Conservation (phyloP, 2,888 invertebrate genomes). For the Chrysina gloriosa region DNA sequence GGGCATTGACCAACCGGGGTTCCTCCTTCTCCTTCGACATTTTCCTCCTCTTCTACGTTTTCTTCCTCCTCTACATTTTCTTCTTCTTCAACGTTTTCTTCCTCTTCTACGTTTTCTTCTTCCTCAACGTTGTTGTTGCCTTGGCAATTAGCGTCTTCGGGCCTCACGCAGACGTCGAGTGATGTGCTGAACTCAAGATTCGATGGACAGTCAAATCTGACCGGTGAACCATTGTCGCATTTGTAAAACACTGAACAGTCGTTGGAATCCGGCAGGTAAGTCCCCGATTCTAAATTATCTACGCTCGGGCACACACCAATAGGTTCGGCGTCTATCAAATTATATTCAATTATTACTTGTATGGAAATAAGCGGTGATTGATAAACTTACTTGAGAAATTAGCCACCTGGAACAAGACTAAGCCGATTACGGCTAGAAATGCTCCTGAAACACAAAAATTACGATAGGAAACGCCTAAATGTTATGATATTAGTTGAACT, state of each 20-base stretch:
- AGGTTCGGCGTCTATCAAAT: neutral
- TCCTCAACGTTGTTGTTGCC: no score
- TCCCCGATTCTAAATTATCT: no score
- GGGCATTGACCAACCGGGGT: no score
- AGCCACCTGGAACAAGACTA: neutral
- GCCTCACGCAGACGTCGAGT: slow-evolving; percentile 51
- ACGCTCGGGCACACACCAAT: slow-evolving; percentile 9
- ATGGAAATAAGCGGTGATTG: neutral
- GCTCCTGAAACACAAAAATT: neutral
- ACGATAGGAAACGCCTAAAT: no score
- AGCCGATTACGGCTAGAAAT: neutral
- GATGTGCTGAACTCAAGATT: slow-evolving; percentile 51
- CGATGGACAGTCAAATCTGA: slow-evolving; percentile 51
- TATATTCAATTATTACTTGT: neutral
- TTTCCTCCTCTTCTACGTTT: no score
- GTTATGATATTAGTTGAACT: no score
- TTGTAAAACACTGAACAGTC: slow-evolving; percentile 52
- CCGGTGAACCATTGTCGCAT: slow-evolving; percentile 51
- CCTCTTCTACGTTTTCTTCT: no score
- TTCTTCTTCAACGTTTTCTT: no score
- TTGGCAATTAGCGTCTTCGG: slow-evolving; percentile 49
- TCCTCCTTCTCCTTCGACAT: no score
- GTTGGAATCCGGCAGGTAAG: slow-evolving; percentile 49
- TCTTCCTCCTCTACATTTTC: no score
- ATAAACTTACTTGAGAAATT: neutral